Conservation (phyloP, 64 coral and sea anemone species). For the Actinia tenebrosa region DNA sequence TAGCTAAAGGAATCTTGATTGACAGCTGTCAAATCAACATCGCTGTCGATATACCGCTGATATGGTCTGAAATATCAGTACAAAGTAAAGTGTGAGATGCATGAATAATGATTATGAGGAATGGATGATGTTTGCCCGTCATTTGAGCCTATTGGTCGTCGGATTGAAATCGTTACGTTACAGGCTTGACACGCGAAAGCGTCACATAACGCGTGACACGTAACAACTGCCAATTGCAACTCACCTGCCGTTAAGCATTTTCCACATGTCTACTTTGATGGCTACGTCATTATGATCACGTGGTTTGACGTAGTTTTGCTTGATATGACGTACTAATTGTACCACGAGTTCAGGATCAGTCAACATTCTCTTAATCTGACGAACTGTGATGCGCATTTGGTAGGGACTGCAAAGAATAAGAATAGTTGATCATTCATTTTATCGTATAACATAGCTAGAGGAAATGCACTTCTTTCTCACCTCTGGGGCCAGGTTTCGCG, state of each 20-base stretch:
- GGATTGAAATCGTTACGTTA: too few species aligned
- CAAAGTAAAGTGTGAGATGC: neutral
- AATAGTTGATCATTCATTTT: too few species aligned
- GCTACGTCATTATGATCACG: neutral
- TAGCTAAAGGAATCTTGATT: slow-evolving; percentile 49
- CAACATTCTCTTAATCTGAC: slow-evolving; percentile 44
- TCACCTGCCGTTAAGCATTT: slow-evolving; percentile 43
- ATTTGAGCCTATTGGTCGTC: too few species aligned
- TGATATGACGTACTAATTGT: slow-evolving; percentile 34
- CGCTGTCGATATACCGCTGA: slow-evolving; percentile 46
- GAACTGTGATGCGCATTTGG: slow-evolving; percentile 18
- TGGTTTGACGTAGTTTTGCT: slow-evolving; percentile 5
- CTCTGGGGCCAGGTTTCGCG: too few species aligned
- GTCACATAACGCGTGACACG: neutral
- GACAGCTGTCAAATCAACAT: slow-evolving; percentile 34
- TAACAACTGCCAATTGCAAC: neutral
- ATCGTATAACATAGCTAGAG: too few species aligned
- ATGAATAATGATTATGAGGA: too few species aligned
- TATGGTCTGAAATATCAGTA: slow-evolving; percentile 19
- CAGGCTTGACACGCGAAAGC: too few species aligned
- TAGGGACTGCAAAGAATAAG: slow-evolving; percentile 8
- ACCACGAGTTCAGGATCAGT: slow-evolving; percentile 38
- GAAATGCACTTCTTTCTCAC: too few species aligned
- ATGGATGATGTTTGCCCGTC: too few species aligned
- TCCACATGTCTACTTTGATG: slow-evolving; percentile 58